These are phyloP conservation scores for Pammene aurita DNA, from an alignment of 2,888 invertebrate genomes.

Conservation along the genomic window DNA sequence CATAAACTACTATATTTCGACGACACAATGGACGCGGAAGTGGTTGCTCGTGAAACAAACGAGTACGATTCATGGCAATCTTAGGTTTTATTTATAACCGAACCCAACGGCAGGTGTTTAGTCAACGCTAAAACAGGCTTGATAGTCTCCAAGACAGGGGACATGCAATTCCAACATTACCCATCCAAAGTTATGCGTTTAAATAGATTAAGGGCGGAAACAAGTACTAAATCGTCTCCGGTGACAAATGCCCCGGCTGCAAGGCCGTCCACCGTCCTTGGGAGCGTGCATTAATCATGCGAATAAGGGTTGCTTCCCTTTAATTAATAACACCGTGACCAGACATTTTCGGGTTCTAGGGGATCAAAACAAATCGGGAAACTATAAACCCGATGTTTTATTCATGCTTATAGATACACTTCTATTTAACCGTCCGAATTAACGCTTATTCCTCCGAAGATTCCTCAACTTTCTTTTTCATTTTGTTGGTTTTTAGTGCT, in stretches of 20 bases:
- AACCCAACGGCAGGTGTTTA: conserved; percentile 21
- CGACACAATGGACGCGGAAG: too few relatives aligned
- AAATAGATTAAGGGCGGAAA: conserved; percentile 40
- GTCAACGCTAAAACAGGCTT: conserved; percentile 34
- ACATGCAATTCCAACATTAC: conserved; percentile 48
- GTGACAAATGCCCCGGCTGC: conserved; percentile 51
- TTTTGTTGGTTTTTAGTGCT: too few relatives aligned
- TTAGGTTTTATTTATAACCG: conserved; percentile 18
- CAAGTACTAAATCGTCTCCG: conserved; percentile 42
- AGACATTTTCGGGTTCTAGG: conserved; percentile 23
- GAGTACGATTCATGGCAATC: not conserved
- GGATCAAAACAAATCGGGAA: conserved; percentile 38
- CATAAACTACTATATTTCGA: too few relatives aligned
- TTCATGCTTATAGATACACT: conserved; percentile 5
- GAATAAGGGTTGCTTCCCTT: conserved; percentile 50
- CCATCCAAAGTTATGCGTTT: conserved; percentile 38
- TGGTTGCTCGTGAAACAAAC: too few relatives aligned
- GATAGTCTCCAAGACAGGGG: conserved; percentile 35
- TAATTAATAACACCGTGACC: conserved; percentile 36
- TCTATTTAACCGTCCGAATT: too few relatives aligned
- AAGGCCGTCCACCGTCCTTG: conserved; percentile 50
- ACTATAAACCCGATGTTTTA: conserved; percentile 10
- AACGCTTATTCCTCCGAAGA: too few relatives aligned
- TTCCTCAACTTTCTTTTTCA: too few relatives aligned
- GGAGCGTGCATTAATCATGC: conserved; percentile 61